Conservation (phyloP, 2,113 vertebrate genomes). For the Myiozetetes cayanensis region DNA sequence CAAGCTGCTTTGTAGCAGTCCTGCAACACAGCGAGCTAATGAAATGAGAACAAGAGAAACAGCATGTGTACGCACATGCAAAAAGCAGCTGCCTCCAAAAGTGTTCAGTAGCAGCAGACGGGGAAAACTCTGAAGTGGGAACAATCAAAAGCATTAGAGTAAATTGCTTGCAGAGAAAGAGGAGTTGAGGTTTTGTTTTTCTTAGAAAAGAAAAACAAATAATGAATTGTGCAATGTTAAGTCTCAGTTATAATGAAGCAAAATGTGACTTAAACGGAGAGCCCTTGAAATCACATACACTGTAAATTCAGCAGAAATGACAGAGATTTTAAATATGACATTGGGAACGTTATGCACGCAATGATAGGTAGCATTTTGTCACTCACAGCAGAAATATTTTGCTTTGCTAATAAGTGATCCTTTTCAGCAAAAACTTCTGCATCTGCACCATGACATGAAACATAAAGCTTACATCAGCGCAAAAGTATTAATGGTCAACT, state of each 20-base stretch:
- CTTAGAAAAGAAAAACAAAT: neutral
- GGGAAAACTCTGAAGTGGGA: neutral
- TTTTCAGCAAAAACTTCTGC: neutral
- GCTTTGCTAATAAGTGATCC: neutral
- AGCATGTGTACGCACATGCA: too few relatives aligned
- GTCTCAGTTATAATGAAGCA: neutral
- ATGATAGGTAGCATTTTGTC: neutral
- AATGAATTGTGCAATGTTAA: neutral
- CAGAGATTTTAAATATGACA: neutral
- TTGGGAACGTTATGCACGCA: neutral
- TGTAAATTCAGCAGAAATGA: neutral
- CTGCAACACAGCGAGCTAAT: neutral
- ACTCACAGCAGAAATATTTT: neutral
- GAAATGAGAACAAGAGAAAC: fast-evolving
- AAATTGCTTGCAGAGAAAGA: fast-evolving
- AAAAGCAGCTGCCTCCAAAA: neutral
- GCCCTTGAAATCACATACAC: neutral
- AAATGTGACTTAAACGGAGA: neutral
- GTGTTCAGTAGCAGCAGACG: neutral
- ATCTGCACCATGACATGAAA: neutral
- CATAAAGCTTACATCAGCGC: neutral
- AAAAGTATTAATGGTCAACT: neutral
- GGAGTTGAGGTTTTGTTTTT: neutral
- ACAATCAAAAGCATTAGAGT: neutral
- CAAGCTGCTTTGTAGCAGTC: neutral